Conservation (phyloP, 2,888 invertebrate genomes). For the Drosophila recens region DNA sequence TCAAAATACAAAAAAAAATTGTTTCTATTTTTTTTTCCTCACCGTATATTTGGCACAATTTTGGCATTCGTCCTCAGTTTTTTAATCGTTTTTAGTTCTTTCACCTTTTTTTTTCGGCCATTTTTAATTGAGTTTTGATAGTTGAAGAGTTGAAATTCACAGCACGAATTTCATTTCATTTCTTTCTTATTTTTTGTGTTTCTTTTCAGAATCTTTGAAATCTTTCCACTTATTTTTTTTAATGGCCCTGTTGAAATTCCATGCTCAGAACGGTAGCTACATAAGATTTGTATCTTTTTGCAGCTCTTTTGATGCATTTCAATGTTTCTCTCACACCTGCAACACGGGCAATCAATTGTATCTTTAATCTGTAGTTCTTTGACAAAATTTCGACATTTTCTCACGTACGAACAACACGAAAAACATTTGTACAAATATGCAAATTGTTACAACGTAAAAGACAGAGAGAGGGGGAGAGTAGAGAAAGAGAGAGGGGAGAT, state of each 20-base stretch:
- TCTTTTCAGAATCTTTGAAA: slow-evolving; percentile 31
- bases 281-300: slow-evolving; percentile 65
- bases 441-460: slow-evolving; percentile 55
- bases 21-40: too few species aligned
- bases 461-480: background rate
- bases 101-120: slow-evolving; percentile 23
- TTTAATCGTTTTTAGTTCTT: background rate
- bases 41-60: slow-evolving; percentile 1
- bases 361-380: slow-evolving; percentile 29
- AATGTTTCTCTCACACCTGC: slow-evolving; percentile 61
- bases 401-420: slow-evolving; percentile 63
- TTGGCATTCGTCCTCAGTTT: slow-evolving; percentile 36
- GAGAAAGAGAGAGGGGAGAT: background rate
- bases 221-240: slow-evolving; percentile 27
- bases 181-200: background rate
- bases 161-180: slow-evolving; percentile 46
- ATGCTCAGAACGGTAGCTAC: slow-evolving; percentile 57
- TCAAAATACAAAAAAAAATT: too few species aligned
- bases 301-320: slow-evolving; percentile 74
- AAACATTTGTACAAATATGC: slow-evolving; percentile 65
- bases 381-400: slow-evolving; percentile 64
- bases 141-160: slow-evolving; percentile 48
- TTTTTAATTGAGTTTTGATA: slow-evolving; percentile 63
- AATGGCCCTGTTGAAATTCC: slow-evolving; percentile 55
- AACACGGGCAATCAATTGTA: slow-evolving; percentile 5